These are phyloP conservation scores for Brachirus orientalis DNA, from an alignment of 2,113 vertebrate species.

Conservation along the genomic window DNA sequence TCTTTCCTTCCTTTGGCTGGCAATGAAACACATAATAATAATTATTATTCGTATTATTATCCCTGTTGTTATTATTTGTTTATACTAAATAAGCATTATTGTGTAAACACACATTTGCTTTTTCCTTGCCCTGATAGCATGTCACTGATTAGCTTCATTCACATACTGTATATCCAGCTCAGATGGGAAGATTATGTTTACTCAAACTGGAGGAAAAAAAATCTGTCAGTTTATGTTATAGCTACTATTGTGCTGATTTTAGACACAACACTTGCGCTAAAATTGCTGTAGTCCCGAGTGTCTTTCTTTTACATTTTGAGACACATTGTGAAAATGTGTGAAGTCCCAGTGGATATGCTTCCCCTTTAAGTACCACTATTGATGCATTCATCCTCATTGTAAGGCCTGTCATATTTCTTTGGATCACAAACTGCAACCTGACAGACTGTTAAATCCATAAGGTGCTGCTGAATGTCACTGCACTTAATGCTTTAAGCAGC, in stretches of 20 bases:
- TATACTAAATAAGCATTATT: not conserved
- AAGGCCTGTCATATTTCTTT: slow-evolving; percentile 1
- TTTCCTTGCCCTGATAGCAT: not conserved
- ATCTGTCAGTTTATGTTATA: not conserved
- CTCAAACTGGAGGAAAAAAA: too few relatives aligned
- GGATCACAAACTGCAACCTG: not conserved
- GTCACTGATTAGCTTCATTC: not conserved
- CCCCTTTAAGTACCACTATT: not conserved
- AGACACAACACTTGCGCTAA: too few relatives aligned
- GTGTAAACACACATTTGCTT: not conserved
- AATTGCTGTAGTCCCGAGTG: too few relatives aligned
- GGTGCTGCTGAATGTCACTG: too few relatives aligned
- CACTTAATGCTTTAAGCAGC: too few relatives aligned
- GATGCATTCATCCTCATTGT: not conserved
- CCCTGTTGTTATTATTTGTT: too few relatives aligned
- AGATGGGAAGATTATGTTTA: not conserved
- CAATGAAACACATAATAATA: too few relatives aligned
- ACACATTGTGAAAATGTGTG: not conserved
- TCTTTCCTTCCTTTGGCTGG: too few relatives aligned
- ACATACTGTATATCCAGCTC: not conserved
- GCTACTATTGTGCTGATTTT: too few relatives aligned
- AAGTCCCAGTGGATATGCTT: not conserved
- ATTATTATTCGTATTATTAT: too few relatives aligned
- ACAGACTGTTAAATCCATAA: not conserved
- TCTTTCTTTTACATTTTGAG: not conserved